These are phyloP conservation scores for Perizoma flavofasciatum DNA, from an alignment of 2,888 invertebrate genomes.

Conservation along the genomic window DNA sequence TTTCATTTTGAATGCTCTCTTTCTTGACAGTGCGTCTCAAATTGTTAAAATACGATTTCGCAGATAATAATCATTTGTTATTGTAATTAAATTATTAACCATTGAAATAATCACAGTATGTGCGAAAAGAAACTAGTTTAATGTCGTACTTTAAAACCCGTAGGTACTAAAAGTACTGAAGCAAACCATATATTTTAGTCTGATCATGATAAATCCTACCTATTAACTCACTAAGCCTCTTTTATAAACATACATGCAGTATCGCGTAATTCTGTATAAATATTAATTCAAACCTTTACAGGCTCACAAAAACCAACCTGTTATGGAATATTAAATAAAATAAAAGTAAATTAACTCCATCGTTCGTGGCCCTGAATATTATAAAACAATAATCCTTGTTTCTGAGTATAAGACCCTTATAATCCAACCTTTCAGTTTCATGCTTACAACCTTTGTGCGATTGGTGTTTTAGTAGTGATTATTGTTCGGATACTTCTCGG, in stretches of 20 bases:
- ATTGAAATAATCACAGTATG: no score
- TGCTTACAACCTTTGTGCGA: conserved; percentile 70
- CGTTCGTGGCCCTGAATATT: conserved; percentile 68
- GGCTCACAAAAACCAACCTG: conserved; percentile 53
- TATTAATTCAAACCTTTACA: conserved; percentile 35
- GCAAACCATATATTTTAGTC: conserved; percentile 29
- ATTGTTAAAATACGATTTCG: no score
- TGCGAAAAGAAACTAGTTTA: no score
- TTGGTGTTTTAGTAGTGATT: conserved; percentile 72
- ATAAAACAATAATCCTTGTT: conserved; percentile 55
- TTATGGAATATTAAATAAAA: conserved; percentile 67
- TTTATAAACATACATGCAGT: conserved; percentile 37
- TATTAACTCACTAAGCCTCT: conserved; percentile 40
- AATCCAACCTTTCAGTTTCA: conserved; percentile 78
- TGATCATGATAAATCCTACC: conserved; percentile 39
- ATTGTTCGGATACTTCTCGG: conserved; percentile 52
- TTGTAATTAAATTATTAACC: no score
- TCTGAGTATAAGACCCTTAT: conserved; percentile 75
- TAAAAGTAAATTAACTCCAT: conserved; percentile 55
- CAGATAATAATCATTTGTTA: no score
- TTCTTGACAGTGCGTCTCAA: no score
- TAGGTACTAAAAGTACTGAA: conserved; percentile 10
- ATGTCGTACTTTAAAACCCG: no score
- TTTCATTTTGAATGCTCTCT: no score
- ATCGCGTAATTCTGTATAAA: conserved; percentile 40